Percentiles rank a stretch among this genome's conserved stretches.
Conservation (phyloP, 2,888 invertebrate genomes). For the Mythimna ferrago region DNA sequence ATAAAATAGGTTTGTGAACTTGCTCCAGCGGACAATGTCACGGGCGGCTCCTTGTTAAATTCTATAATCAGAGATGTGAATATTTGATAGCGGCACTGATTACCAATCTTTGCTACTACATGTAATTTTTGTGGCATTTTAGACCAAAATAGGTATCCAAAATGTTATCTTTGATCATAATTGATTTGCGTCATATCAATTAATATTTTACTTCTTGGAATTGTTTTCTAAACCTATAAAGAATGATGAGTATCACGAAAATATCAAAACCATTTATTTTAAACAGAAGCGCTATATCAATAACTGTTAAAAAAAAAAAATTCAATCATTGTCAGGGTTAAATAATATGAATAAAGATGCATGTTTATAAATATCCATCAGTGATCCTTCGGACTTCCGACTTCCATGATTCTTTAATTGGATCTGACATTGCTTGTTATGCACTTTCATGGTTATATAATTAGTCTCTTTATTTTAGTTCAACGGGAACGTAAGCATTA, state of each 20-base stretch:
- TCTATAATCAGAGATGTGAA: slow-evolving; percentile 58
- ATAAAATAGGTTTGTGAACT: slow-evolving; percentile 29
- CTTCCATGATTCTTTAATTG: too few relatives aligned
- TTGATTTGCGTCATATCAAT: slow-evolving; percentile 75
- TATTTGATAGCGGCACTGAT: slow-evolving; percentile 69
- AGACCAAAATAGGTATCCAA: slow-evolving; percentile 54
- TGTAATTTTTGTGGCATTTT: slow-evolving; percentile 57
- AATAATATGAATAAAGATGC: too few relatives aligned
- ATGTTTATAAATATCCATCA: too few relatives aligned
- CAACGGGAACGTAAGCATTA: too few relatives aligned
- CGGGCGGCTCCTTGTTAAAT: slow-evolving; percentile 56
- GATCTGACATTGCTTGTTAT: too few relatives aligned
- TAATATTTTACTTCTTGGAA: slow-evolving; percentile 67
- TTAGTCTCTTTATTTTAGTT: too few relatives aligned
- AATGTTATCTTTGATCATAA: slow-evolving; percentile 73
- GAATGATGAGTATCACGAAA: slow-evolving; percentile 47
- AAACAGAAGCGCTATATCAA: slow-evolving; percentile 48
- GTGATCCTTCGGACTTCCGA: too few relatives aligned
- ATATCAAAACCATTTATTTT: slow-evolving; percentile 42
- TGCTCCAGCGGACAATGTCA: slow-evolving; percentile 48
- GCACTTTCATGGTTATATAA: too few relatives aligned
- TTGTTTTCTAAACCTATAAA: slow-evolving; percentile 63
- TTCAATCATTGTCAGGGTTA: not conserved
- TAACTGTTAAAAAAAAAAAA: slow-evolving; percentile 27
- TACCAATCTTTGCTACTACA: slow-evolving; percentile 68